Evolutionary conservation across 2,888 invertebrate species (phyloP), one percentile per base, ranked within the genome.

Genomic region (Myathropa florea): DNA sequence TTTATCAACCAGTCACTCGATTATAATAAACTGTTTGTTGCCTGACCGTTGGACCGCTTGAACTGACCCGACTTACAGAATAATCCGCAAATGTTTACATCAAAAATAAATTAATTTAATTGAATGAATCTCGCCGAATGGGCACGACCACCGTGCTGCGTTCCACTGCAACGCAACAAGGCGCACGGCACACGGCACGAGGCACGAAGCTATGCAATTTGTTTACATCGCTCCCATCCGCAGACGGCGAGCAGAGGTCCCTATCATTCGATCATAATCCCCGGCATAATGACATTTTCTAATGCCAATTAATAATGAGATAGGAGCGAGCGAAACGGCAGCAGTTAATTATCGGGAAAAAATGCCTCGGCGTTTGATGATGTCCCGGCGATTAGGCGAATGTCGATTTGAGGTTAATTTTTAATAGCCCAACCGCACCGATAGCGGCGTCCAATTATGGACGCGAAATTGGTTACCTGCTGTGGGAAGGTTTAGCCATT

Each of bases 291-390:
- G 78, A 73, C 77, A 78, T 78, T 81, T 86, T 78, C 85, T 86
- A 86, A 83, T 73, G 78, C 64, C 85, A 83, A 86, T 86, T 82
- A 86, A 83, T 86, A 73, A 86, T 83, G 70, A 73, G 82, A 86
- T 83, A 86, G 68, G 53, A 59, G 46, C 2, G 46, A 46, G 46
- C 18, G 46, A 7, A 4, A 18, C 46, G 46, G 46, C 46, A 7
- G 46, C 57, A 57, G 57, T 57, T 57, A 57, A 57, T 57, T 57
- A 57, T 57, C 57, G 57, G 23, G 1, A 46, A 57, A 57, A 57
- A 57, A 57, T 24, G 12, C 23, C 30, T 28, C 79, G 71, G 30
- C 36, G 60, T 61, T 55, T 28, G 65, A 55, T 75, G 70, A 33
- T 36, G 24, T 55, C 23, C 28, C 59, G 63, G 76, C 72, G 84